Conservation (phyloP, 2,113 vertebrate species). For the Neogale vison region DNA sequence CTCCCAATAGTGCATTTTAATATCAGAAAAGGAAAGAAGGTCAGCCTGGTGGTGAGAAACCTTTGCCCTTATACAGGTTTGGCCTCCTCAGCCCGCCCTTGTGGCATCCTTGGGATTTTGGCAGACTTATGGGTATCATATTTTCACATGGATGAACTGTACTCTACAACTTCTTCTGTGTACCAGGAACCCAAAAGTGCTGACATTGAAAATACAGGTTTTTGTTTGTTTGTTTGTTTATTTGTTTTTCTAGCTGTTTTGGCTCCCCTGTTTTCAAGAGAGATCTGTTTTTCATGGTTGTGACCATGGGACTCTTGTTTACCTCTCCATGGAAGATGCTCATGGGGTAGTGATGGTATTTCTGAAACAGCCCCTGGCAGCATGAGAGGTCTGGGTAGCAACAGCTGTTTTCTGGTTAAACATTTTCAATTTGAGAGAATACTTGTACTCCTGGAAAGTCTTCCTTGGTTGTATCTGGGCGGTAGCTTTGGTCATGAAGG, state of each 20-base stretch:
- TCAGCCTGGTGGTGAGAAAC: slow-evolving; percentile 1
- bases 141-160: slow-evolving; percentile 84
- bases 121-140: slow-evolving; percentile 73
- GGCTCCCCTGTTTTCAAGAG: slow-evolving; percentile 59
- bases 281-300: slow-evolving; percentile 76
- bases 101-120: slow-evolving; percentile 75
- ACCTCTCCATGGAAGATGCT: not conserved
- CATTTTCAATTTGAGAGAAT: not conserved
- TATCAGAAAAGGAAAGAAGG: slow-evolving; percentile 48
- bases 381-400: not conserved
- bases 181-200: slow-evolving; percentile 78
- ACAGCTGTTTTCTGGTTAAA: slow-evolving; percentile 21
- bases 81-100: slow-evolving; percentile 53
- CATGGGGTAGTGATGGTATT: not conserved
- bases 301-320: slow-evolving; percentile 64
- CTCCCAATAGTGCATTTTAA: not conserved
- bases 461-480: not conserved
- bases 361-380: slow-evolving; percentile 59
- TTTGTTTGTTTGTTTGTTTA: slow-evolving; percentile 70
- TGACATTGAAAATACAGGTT: slow-evolving; percentile 74
- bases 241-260: slow-evolving; percentile 81
- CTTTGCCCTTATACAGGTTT: slow-evolving; percentile 54
- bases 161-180: slow-evolving; percentile 80
- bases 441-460: not conserved
- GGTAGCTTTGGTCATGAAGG: not conserved